phyloP scores from a whole-genome alignment of 2,797 vertebrate species.

The Pantherophis vulpinus region DNA sequence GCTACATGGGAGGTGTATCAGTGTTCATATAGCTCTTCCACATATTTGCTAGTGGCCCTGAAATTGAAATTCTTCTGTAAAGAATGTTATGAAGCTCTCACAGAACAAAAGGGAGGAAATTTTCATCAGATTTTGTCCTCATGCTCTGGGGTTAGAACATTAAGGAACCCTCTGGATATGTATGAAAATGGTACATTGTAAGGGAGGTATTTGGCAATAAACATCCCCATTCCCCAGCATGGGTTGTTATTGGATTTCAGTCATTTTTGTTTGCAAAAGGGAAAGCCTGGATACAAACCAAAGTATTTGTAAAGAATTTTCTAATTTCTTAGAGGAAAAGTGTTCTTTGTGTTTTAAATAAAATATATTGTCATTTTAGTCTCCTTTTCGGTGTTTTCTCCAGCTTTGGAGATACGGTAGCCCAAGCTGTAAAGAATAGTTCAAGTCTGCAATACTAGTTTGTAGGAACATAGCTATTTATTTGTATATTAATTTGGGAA shows the following conservation, averaged over 20 bases:
- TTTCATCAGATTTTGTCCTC: neutral
- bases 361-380: neutral
- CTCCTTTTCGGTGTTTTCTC: neutral
- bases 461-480: conserved; percentile 46
- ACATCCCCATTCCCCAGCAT: neutral
- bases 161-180: neutral
- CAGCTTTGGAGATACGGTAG: neutral
- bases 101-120: neutral
- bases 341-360: conserved; percentile 15
- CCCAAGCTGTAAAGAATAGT: neutral
- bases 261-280: neutral
- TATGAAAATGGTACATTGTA: neutral
- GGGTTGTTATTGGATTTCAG: neutral
- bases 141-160: neutral
- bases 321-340: conserved; percentile 21
- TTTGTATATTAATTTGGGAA: conserved; percentile 11
- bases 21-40: neutral
- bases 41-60: neutral
- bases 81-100: neutral
- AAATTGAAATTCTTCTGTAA: neutral
- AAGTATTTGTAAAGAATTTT: conserved; percentile 11
- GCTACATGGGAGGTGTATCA: neutral
- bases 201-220: neutral
- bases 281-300: neutral
- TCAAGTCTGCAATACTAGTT: neutral